A percentile compares a stretch with the other conserved stretches of the same genome.
These are phyloP conservation scores for Pseudopipra pipra DNA, from an alignment of 2,113 vertebrate genomes.

Conservation along the genomic window DNA sequence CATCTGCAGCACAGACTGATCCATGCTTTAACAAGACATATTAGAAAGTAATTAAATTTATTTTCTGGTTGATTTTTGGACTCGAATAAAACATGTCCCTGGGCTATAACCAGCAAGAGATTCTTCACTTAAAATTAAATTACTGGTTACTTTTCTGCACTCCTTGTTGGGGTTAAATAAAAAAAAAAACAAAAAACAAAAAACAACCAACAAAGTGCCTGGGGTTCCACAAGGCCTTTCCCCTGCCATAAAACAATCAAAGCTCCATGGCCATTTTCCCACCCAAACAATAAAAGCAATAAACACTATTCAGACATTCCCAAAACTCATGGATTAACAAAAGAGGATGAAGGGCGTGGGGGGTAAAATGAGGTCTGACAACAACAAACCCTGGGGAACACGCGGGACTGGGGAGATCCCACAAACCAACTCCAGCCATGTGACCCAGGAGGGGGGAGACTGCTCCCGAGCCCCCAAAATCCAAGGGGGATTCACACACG, in stretches of 20 bases:
- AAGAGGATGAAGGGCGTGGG: neutral
- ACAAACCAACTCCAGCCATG: neutral
- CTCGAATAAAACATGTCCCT: neutral
- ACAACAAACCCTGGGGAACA: neutral
- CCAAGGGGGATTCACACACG: neutral
- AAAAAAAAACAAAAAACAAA: neutral
- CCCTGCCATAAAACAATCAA: slow-evolving; percentile 46
- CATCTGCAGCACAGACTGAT: neutral
- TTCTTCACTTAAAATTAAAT: slow-evolving; percentile 44
- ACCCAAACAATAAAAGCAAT: slow-evolving; percentile 57
- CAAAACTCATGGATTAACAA: neutral
- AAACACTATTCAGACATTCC: neutral
- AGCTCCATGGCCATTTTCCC: slow-evolving; percentile 38
- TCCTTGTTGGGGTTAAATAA: slow-evolving; percentile 37
- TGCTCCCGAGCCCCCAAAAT: neutral
- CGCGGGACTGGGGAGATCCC: neutral
- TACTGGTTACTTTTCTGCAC: slow-evolving; percentile 39
- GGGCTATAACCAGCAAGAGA: slow-evolving; percentile 36
- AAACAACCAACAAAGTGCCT: neutral
- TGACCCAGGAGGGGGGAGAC: rapidly evolving
- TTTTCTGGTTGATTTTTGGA: slow-evolving; percentile 55
- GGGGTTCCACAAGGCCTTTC: slow-evolving; percentile 34
- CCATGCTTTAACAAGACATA: slow-evolving; percentile 12
- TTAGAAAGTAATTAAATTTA: slow-evolving; percentile 55
- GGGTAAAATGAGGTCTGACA: slow-evolving; percentile 20